Evolutionary conservation across 1,140 invertebrate genomes (phyloP).

Genomic region (Gerris buenoi): DNA sequence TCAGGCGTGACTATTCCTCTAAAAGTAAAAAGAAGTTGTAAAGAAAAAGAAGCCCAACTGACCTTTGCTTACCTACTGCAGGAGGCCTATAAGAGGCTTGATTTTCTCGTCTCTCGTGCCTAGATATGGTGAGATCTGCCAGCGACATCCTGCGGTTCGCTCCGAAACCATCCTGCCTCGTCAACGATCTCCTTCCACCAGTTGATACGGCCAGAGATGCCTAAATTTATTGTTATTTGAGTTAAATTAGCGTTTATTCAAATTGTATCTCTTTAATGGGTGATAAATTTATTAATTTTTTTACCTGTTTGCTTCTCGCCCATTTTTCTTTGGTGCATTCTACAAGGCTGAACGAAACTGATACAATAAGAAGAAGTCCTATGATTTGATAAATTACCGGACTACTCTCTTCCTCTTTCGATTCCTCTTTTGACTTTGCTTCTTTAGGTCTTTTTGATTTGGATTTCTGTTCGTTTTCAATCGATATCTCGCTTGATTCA

Average conservation of each 20-base stretch:
- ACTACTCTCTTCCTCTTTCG: neutral
- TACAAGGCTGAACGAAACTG: neutral
- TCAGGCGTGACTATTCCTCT: too few species aligned
- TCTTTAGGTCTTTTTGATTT: neutral
- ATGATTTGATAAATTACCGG: conserved; percentile 1
- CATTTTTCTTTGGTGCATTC: neutral
- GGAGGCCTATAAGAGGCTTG: neutral
- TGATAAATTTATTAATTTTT: neutral
- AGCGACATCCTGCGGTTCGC: neutral
- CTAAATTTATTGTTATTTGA: too few species aligned
- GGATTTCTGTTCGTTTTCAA: neutral
- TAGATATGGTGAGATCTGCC: neutral
- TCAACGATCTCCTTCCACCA: neutral
- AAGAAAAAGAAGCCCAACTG: neutral
- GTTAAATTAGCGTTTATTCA: too few species aligned
- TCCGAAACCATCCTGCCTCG: neutral
- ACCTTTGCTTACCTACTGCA: neutral
- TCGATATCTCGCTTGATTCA: too few species aligned
- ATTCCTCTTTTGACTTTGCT: neutral
- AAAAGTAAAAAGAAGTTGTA: too few species aligned
- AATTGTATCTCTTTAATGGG: neutral
- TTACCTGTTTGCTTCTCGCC: neutral
- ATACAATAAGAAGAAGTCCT: neutral
- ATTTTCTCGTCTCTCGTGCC: neutral
- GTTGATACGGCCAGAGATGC: too few species aligned